Percentiles rank a stretch among this genome's conserved stretches.
These are phyloP conservation scores for Pelagia noctiluca DNA, from an alignment of 30 jellyfish, hydroid and myxozoan species.

Conservation along the genomic window DNA sequence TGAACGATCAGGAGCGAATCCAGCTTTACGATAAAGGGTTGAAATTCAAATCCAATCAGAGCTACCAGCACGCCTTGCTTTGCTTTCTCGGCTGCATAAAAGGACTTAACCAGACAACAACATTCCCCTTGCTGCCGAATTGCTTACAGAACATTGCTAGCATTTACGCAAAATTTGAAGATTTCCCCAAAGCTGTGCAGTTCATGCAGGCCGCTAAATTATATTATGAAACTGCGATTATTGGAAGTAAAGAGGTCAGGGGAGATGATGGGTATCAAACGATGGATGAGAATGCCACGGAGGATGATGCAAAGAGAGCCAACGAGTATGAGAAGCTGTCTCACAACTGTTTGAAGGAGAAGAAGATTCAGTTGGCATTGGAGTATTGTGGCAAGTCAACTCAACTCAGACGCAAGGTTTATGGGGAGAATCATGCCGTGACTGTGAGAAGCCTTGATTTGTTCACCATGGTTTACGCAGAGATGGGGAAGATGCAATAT, in stretches of 20 bases:
- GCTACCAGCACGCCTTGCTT: conserved; percentile 78
- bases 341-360: conserved; percentile 78
- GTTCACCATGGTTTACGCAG: conserved; percentile 93
- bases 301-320: conserved; percentile 80
- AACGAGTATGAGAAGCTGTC: conserved; percentile 90
- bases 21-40: conserved; percentile 74
- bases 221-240: conserved; percentile 90
- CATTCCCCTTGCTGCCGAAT: conserved; percentile 78
- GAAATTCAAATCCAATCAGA: conserved; percentile 59
- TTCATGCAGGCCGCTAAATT: conserved; percentile 95
- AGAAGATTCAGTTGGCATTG: conserved; percentile 79
- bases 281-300: conserved; percentile 77
- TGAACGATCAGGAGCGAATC: conserved; percentile 76
- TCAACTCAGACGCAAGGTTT: conserved; percentile 76
- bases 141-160: conserved; percentile 85
- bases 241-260: conserved; percentile 67
- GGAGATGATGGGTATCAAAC: conserved; percentile 61
- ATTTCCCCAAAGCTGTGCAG: conserved; percentile 83
- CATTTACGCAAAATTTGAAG: conserved; percentile 84
- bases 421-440: conserved; percentile 82
- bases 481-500: conserved; percentile 91
- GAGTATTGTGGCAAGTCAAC: conserved; percentile 97
- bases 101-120: conserved; percentile 71
- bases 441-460: conserved; percentile 79
- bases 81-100: conserved; percentile 92